These are phyloP conservation scores for Neodiprion lecontei DNA, from an alignment of 1,140 invertebrate species.

Conservation along the genomic window DNA sequence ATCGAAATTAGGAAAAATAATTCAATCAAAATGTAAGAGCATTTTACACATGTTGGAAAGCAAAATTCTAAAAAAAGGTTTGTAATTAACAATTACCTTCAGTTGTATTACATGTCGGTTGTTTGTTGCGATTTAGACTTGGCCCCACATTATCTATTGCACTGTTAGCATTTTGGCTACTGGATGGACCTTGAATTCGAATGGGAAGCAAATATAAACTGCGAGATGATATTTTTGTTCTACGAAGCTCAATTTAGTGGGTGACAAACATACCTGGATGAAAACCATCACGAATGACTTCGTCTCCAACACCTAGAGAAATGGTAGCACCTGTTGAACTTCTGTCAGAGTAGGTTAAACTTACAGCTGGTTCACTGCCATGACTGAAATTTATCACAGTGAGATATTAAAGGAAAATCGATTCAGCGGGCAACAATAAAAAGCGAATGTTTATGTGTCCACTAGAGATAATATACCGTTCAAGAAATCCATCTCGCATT, in stretches of 20 bases:
- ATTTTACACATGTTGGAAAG: too few relatives aligned
- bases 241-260: neutral
- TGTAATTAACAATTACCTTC: neutral
- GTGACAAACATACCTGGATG: conserved; percentile 41
- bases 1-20: too few relatives aligned
- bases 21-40: too few relatives aligned
- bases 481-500: conserved; percentile 62
- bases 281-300: conserved; percentile 56
- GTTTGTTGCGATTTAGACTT: neutral
- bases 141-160: neutral
- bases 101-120: neutral
- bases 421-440: neutral
- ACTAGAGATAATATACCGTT: conserved; percentile 48
- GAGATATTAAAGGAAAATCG: conserved; percentile 27
- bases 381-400: conserved; percentile 51
- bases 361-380: conserved; percentile 67
- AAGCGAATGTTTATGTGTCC: neutral
- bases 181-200: conserved; percentile 27
- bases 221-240: conserved; percentile 8
- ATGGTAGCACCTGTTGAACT: conserved; percentile 63
- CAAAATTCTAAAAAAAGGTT: too few relatives aligned
- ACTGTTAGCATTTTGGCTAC: conserved; percentile 15
- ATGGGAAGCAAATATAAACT: neutral
- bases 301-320: conserved; percentile 61
- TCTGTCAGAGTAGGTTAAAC: conserved; percentile 62